phyloP scores from a whole-genome alignment of 2,113 vertebrate genomes.

The Solenodon paradoxus region DNA sequence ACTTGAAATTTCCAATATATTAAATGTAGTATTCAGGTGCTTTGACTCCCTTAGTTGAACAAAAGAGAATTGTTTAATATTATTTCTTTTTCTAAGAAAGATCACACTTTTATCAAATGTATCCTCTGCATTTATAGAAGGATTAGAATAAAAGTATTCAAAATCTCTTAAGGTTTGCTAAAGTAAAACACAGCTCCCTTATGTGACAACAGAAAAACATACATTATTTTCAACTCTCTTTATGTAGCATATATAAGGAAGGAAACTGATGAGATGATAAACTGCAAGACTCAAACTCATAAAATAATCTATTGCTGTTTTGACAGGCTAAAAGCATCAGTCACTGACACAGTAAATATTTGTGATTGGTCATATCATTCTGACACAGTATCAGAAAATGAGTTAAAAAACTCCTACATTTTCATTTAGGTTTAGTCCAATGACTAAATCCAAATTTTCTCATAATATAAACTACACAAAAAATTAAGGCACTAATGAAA shows the following conservation, averaged over 20 bases:
- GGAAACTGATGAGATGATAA: not conserved
- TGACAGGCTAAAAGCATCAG: not conserved
- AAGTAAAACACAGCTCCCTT: not conserved
- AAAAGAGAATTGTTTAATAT: not conserved
- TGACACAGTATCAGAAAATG: not conserved
- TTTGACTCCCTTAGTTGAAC: not conserved
- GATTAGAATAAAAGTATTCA: not conserved
- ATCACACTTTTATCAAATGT: not conserved
- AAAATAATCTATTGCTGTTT: not conserved
- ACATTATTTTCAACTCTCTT: not conserved
- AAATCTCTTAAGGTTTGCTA: not conserved
- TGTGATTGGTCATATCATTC: not conserved
- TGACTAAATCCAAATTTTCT: not conserved
- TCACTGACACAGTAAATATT: not conserved
- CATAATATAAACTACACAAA: slow-evolving; percentile 35
- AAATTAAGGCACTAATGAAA: not conserved
- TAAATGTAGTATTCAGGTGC: not conserved
- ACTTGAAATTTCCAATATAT: not conserved
- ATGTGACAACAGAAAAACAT: not conserved
- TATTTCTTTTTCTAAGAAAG: not conserved
- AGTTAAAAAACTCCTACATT: not conserved
- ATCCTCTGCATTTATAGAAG: not conserved
- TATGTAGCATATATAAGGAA: not conserved
- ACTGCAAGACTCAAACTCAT: not conserved
- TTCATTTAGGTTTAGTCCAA: not conserved